Percentiles rank a stretch among this genome's conserved stretches.
Conservation (phyloP, 2,797 vertebrate genomes). For the Avahi laniger region DNA sequence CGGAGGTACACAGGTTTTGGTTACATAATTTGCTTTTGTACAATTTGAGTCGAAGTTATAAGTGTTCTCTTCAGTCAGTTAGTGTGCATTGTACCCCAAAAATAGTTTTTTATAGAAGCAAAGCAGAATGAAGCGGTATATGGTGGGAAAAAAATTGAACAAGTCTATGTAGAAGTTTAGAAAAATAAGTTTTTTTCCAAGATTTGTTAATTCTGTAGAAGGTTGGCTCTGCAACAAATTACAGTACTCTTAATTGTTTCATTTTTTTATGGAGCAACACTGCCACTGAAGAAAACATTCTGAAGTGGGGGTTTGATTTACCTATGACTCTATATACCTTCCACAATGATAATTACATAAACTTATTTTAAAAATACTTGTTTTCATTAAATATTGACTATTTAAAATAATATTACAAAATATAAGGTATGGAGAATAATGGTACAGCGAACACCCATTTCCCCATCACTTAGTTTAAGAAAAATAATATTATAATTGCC, state of each 20-base stretch:
- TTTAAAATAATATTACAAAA: constrained; percentile 4
- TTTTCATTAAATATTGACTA: background rate
- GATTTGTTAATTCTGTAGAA: background rate
- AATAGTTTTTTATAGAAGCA: background rate
- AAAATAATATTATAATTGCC: background rate
- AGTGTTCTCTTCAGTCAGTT: too few relatives aligned
- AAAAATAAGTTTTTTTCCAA: background rate
- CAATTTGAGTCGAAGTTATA: too few relatives aligned
- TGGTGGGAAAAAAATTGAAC: background rate
- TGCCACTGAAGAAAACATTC: background rate
- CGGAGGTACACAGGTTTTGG: too few relatives aligned
- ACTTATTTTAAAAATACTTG: background rate
- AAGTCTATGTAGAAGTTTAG: background rate
- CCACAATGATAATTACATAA: background rate
- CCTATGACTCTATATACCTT: background rate
- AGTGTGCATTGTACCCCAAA: background rate
- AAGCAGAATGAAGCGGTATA: background rate
- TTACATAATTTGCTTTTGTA: too few relatives aligned
- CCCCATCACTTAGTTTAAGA: background rate
- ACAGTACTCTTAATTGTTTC: background rate
- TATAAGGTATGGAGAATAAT: background rate
- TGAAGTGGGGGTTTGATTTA: background rate
- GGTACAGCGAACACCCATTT: background rate
- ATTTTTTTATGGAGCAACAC: background rate
- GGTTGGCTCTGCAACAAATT: background rate